These are phyloP conservation scores for Lepidochitona cinerea DNA, from an alignment of 2,888 invertebrate genomes.

Conservation along the genomic window DNA sequence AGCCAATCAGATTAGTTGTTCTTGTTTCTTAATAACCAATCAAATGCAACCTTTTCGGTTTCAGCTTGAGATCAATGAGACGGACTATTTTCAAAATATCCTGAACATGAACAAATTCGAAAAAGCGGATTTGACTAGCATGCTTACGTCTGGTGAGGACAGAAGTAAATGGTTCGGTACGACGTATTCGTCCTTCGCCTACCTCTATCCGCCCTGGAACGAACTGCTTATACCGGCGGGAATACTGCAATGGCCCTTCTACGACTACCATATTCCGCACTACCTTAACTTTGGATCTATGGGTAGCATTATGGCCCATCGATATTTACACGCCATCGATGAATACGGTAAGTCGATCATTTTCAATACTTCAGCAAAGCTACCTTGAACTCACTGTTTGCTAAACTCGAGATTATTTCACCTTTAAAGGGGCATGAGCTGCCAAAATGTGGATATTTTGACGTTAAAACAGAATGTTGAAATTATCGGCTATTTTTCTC, in stretches of 20 bases:
- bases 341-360: slow-evolving; percentile 47
- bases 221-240: slow-evolving; percentile 62
- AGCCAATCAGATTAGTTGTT: no score
- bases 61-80: slow-evolving; percentile 73
- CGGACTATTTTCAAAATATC: slow-evolving; percentile 74
- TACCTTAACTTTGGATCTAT: slow-evolving; percentile 62
- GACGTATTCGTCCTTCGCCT: slow-evolving; percentile 44
- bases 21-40: no score
- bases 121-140: slow-evolving; percentile 55
- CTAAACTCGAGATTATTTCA: no score
- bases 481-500: no score
- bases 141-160: slow-evolving; percentile 39
- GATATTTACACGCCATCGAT: slow-evolving; percentile 54
- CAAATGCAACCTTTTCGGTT: slow-evolving; percentile 30
- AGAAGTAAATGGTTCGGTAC: slow-evolving; percentile 41
- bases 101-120: slow-evolving; percentile 72
- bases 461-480: no score
- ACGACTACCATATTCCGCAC: slow-evolving; percentile 49
- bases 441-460: no score
- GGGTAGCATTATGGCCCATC: slow-evolving; percentile 52
- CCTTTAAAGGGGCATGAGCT: no score
- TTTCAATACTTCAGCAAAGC: background rate
- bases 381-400: no score
- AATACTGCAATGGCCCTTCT: slow-evolving; percentile 61
- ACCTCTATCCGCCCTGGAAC: slow-evolving; percentile 56